These are phyloP conservation scores for Aradophagus sp. DNA, from an alignment of 1,140 invertebrate genomes.

Conservation along the genomic window DNA sequence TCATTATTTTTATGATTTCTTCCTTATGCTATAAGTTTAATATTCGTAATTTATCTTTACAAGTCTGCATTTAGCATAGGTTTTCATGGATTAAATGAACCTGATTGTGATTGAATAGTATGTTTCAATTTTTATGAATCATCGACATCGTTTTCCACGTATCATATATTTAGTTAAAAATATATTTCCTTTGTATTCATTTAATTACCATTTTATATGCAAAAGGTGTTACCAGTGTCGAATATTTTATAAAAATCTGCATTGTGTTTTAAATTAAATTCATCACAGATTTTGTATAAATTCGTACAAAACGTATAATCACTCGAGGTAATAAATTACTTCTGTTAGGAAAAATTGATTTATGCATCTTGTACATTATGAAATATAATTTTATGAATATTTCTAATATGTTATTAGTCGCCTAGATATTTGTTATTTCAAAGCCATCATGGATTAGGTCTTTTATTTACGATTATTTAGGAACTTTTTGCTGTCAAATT, in stretches of 20 bases:
- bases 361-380: constrained; percentile 1
- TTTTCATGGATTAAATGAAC: no score
- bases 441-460: constrained; percentile 1
- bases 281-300: constrained; percentile 26
- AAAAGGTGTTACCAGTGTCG: constrained; percentile 12
- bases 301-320: constrained; percentile 23
- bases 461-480: constrained; percentile 8
- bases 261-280: constrained; percentile 13
- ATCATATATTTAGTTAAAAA: constrained; percentile 17
- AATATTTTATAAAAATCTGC: constrained; percentile 15
- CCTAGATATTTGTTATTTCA: no score
- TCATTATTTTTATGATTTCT: no score
- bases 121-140: constrained; percentile 24
- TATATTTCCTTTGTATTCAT: constrained; percentile 12
- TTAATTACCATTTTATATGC: constrained; percentile 3
- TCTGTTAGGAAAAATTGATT: not conserved
- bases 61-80: no score
- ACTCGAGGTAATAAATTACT: constrained; percentile 8
- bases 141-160: constrained; percentile 10
- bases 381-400: not conserved
- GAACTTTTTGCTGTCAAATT: constrained; percentile 17
- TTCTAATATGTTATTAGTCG: constrained; percentile 5
- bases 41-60: no score
- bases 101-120: constrained; percentile 7
- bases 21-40: no score